Evolutionary conservation across 2,888 invertebrate genomes (phyloP).

Genomic region (Macropis europaea): DNA sequence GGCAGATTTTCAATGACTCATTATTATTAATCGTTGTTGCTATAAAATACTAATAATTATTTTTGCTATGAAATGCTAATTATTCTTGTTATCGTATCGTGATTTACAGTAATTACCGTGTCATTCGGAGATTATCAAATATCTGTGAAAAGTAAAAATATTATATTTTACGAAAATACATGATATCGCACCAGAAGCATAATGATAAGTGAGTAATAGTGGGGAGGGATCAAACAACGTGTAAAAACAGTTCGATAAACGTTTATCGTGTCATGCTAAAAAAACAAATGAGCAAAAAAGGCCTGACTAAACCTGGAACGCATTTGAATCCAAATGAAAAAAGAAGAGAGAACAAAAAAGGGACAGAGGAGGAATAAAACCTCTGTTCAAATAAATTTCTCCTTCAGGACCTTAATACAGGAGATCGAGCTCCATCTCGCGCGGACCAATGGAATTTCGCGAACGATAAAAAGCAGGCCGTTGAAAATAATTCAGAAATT

Average conservation of each 20-base stretch:
- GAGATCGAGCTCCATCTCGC: constrained; percentile 27
- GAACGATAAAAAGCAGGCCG: constrained; percentile 29
- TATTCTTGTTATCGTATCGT: too few relatives aligned
- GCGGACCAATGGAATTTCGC: constrained; percentile 33
- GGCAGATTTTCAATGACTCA: too few relatives aligned
- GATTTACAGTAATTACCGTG: too few relatives aligned
- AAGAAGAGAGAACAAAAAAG: background rate
- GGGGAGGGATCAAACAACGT: background rate
- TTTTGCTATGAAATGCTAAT: too few relatives aligned
- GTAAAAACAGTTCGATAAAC: constrained; percentile 23
- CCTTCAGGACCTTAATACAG: constrained; percentile 19
- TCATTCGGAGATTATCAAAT: too few relatives aligned
- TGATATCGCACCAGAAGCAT: too few relatives aligned
- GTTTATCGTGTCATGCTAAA: constrained; percentile 23
- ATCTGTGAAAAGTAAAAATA: too few relatives aligned
- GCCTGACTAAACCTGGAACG: constrained; percentile 19
- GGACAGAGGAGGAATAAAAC: constrained; percentile 18
- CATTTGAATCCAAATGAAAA: background rate
- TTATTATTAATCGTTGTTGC: too few relatives aligned
- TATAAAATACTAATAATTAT: too few relatives aligned
- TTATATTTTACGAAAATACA: too few relatives aligned
- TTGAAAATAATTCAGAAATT: constrained; percentile 35
- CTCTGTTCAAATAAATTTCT: constrained; percentile 45
- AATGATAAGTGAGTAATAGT: background rate
- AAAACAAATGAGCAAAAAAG: background rate